Evolutionary conservation across 1,140 invertebrate species (phyloP).

Genomic region (Lordiphosa stackelbergi): DNA sequence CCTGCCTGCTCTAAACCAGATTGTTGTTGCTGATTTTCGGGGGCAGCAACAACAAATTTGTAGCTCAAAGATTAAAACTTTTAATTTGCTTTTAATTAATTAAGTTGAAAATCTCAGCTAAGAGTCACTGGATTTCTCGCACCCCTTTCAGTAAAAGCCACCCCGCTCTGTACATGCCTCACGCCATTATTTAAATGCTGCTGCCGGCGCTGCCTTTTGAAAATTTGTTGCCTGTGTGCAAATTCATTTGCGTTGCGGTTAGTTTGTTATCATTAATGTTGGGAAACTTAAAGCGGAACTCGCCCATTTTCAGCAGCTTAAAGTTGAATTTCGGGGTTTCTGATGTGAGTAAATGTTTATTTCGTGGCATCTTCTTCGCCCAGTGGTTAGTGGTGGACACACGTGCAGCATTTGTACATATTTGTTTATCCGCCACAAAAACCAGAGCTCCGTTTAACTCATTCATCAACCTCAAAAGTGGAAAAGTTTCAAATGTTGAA

Average conservation of each 20-base stretch:
- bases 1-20: conserved; percentile 13
- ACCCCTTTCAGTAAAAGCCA: conserved; percentile 2
- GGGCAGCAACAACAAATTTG: conserved; percentile 57
- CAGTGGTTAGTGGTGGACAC: neutral
- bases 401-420: neutral
- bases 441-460: conserved; percentile 9
- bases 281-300: conserved; percentile 25
- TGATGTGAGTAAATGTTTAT: conserved; percentile 7
- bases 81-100: conserved; percentile 76
- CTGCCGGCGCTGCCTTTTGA: no score
- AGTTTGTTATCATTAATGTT: conserved; percentile 39
- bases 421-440: conserved; percentile 4
- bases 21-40: conserved; percentile 41
- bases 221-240: conserved; percentile 17
- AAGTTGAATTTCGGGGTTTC: conserved; percentile 7
- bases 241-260: conserved; percentile 52
- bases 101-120: conserved; percentile 73
- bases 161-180: conserved; percentile 10
- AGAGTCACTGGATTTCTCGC: conserved; percentile 58
- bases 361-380: neutral
- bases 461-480: conserved; percentile 35
- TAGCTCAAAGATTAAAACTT: conserved; percentile 69
- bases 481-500: conserved; percentile 25
- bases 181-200: neutral
- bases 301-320: conserved; percentile 2